Conservation (phyloP, 2,113 vertebrate species). For the cattle (Bos taurus) region ARS-UCD2.0 NC_037337.1:61351501-61352000, state of each 20-base stretch:
- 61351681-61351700: constrained; percentile 3
- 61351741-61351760: background rate
- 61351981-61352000: background rate
- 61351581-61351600: background rate
- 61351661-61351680: constrained; percentile 43
- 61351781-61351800: constrained; percentile 1
- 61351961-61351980: background rate
- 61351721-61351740: constrained; percentile 54
- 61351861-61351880: constrained; percentile 22
- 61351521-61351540: background rate
- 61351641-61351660: background rate
- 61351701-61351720: background rate
- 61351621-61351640: background rate
- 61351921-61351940: background rate
- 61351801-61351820: constrained; percentile 39
- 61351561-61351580: constrained; percentile 30
- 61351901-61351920: background rate
- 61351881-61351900: background rate
- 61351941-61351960: background rate
- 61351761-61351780: constrained; percentile 2
- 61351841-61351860: background rate
- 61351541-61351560: background rate
- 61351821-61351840: constrained; percentile 20
- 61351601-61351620: constrained; percentile 41
- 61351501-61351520: background rate